These are phyloP conservation scores for Brotogeris chrysoptera DNA, from an alignment of 2,797 vertebrate genomes.

Conservation along the genomic window DNA sequence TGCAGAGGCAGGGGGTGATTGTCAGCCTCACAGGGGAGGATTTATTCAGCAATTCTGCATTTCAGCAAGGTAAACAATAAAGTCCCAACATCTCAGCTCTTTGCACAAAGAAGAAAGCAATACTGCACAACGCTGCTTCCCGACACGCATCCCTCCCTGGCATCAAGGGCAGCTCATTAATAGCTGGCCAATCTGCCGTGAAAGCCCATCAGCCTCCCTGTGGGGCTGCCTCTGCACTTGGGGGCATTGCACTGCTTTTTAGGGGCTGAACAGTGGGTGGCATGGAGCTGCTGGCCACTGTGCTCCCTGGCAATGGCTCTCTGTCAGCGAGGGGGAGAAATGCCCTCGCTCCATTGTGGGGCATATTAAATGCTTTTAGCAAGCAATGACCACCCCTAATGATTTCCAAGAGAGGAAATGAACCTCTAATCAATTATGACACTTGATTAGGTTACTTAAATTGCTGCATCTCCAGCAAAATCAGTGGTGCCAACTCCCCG, in stretches of 20 bases:
- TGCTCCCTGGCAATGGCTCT: slow-evolving; percentile 70
- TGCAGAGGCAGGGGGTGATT: not conserved
- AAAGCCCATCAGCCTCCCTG: slow-evolving; percentile 72
- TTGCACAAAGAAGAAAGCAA: not conserved
- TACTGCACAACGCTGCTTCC: slow-evolving; percentile 48
- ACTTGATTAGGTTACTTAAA: slow-evolving; percentile 72
- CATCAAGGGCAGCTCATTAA: slow-evolving; percentile 81
- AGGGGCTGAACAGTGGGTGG: not conserved
- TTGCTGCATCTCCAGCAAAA: slow-evolving; percentile 65
- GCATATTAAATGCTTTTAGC: slow-evolving; percentile 76
- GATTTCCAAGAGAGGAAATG: slow-evolving; percentile 74
- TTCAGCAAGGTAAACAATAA: not conserved
- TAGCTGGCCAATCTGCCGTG: slow-evolving; percentile 70
- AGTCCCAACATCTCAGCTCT: not conserved
- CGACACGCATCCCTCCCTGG: slow-evolving; percentile 67
- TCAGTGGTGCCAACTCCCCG: not conserved
- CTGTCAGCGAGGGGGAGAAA: slow-evolving; percentile 73
- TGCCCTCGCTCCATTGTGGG: slow-evolving; percentile 72
- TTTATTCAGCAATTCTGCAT: slow-evolving; percentile 38
- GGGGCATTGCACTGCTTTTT: slow-evolving; percentile 76
- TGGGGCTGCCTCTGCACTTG: slow-evolving; percentile 58
- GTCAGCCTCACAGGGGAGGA: slow-evolving; percentile 25
- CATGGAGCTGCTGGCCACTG: slow-evolving; percentile 53
- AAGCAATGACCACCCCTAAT: slow-evolving; percentile 70
- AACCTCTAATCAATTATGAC: slow-evolving; percentile 73